These are phyloP conservation scores for Ceratosolen fusciceps DNA, from an alignment of 1,140 invertebrate genomes.

Conservation along the genomic window DNA sequence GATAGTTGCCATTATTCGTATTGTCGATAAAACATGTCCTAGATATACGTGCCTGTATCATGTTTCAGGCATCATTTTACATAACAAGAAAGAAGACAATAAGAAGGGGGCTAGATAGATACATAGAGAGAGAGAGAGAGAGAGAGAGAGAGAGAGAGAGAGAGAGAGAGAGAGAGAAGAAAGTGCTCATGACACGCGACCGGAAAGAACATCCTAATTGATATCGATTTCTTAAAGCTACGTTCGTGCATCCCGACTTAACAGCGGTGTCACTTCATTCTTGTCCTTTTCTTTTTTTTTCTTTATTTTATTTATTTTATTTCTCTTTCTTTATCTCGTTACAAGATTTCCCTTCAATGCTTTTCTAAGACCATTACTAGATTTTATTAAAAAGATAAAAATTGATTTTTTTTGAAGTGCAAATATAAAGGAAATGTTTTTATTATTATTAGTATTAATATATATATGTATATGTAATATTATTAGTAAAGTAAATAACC, in stretches of 20 bases:
- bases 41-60: not conserved
- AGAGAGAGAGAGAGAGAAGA: slow-evolving; percentile 30
- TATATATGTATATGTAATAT: not conserved
- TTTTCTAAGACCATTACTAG: no score
- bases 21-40: not conserved
- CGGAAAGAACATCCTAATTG: slow-evolving; percentile 72
- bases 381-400: no score
- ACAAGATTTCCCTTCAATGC: not conserved
- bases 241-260: not conserved
- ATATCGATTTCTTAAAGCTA: slow-evolving; percentile 64
- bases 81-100: no score
- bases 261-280: not conserved
- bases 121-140: slow-evolving; percentile 20
- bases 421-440: no score
- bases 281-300: slow-evolving; percentile 35
- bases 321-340: not conserved
- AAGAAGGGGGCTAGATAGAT: no score
- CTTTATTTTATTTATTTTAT: not conserved
- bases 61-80: no score
- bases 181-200: slow-evolving; percentile 63
- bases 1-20: not conserved
- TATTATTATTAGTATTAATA: no score
- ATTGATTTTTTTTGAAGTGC: no score
- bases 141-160: no score
- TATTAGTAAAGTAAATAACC: not conserved